Evolutionary conservation across 1,140 invertebrate species (phyloP), one percentile per base, ranked within the genome.

Genomic region (Ruditapes philippinarum): DNA sequence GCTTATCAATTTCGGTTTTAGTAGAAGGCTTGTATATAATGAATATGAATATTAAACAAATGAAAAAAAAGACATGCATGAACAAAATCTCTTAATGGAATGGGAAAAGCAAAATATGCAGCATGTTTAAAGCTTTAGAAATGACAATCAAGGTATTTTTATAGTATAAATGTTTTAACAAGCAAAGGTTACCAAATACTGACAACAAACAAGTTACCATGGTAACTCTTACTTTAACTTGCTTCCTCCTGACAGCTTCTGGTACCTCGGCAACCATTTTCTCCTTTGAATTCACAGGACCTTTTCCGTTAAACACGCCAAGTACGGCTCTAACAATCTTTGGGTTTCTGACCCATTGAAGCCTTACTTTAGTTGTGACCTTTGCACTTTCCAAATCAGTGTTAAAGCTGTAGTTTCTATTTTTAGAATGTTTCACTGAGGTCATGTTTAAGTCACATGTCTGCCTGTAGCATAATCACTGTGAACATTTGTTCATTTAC

Each of bases 341-440:
- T 51, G 82, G 82, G 49, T 84, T 84, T 33, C 31, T 70, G 0
- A 84, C 82, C 82, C 82, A 84, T 36, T 84, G 60, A 28, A 84
- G 82, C 57, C 22, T 78, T 0, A 78, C 74, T 51, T 78, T 78
- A 25, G 22, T 40, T 0, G 33, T 74, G 40, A 70, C 65, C 14
- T 84, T 84, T 28, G 54, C 38, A 82, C 60, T 68, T 14, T 82
- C 60, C 28, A 40, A 28, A 45, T 82, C 60, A 14, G 11, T 68
- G 36, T 19, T 42, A 49, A 82, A n/a, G 28, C 60, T 38, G 14
- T 17, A 2, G 36, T 73, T 22, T 68, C 68, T 68, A 73, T 84
- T 74, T 73, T 73, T 84, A 73, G 45, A 54, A 0, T 42, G 51
- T n/a, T 81, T 81, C 31, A 81, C 36, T 57, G 79, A 45, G 38